phyloP scores from a whole-genome alignment of 1,140 invertebrate species.

The Neodiprion fabricii region DNA sequence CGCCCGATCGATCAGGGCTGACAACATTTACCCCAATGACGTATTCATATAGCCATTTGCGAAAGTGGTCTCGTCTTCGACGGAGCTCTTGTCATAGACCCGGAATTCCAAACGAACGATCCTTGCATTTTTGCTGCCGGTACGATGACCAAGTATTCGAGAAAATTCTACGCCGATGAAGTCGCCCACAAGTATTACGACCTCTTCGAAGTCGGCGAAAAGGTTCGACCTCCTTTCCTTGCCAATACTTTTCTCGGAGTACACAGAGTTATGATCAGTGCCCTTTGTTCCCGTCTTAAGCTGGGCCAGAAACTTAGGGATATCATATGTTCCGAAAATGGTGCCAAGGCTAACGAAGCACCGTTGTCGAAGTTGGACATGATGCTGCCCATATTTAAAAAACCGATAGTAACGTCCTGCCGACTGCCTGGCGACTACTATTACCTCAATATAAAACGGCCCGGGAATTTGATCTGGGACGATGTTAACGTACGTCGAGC shows the following conservation, averaged over 20 bases:
- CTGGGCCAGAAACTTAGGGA: conserved; percentile 14
- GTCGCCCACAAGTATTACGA: conserved; percentile 62
- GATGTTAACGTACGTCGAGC: neutral
- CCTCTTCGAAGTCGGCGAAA: conserved; percentile 64
- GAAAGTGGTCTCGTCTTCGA: conserved; percentile 74
- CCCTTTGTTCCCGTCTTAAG: neutral
- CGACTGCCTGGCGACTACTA: conserved; percentile 51
- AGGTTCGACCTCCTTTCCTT: conserved; percentile 53
- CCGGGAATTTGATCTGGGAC: conserved; percentile 33
- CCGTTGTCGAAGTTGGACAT: conserved; percentile 12
- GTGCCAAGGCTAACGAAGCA: neutral
- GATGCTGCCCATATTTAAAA: conserved; percentile 29
- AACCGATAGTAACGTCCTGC: conserved; percentile 39
- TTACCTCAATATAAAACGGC: conserved; percentile 47
- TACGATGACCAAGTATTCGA: conserved; percentile 68
- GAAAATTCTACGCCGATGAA: conserved; percentile 58
- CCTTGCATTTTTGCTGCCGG: conserved; percentile 73
- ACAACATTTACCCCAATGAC: neutral
- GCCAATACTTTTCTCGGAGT: conserved; percentile 29
- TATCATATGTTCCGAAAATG: neutral
- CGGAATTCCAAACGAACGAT: conserved; percentile 74
- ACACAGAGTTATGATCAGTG: neutral
- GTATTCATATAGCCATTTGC: conserved; percentile 65
- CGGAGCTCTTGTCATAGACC: conserved; percentile 72
- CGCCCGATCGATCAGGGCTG: neutral